These are phyloP conservation scores for Mormyrops boulengeri DNA, from an alignment of 2,797 vertebrate genomes.

Conservation along the genomic window DNA sequence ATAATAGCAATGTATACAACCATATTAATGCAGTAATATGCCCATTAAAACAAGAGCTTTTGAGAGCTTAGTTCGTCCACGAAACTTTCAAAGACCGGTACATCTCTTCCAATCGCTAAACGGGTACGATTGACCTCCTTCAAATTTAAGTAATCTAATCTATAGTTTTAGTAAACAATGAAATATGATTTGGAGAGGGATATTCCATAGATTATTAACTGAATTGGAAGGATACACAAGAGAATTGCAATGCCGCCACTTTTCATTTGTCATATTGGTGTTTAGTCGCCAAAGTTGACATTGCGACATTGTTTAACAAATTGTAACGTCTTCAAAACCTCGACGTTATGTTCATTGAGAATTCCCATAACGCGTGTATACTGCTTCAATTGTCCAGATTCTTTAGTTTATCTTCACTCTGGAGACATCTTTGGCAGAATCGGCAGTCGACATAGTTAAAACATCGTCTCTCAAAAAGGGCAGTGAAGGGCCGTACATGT, in stretches of 20 bases:
- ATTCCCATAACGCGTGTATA: not conserved
- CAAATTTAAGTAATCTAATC: not conserved
- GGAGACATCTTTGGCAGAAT: not conserved
- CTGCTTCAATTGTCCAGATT: not conserved
- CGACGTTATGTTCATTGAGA: not conserved
- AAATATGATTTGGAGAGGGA: not conserved
- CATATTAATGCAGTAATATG: not conserved
- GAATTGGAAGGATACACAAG: not conserved
- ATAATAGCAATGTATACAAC: not conserved
- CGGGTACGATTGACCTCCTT: not conserved
- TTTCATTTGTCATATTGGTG: not conserved
- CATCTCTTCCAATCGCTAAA: not conserved
- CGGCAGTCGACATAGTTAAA: not conserved
- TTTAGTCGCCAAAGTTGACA: not conserved
- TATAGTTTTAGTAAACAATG: not conserved
- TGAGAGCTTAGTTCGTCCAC: not conserved
- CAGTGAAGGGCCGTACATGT: not conserved
- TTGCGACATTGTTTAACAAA: not conserved
- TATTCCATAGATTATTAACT: not conserved
- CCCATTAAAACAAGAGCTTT: not conserved
- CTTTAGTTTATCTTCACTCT: not conserved
- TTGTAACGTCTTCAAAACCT: not conserved
- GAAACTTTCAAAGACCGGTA: not conserved
- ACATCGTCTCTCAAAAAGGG: not conserved
- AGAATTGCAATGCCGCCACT: not conserved